phyloP scores from a whole-genome alignment of 2,888 invertebrate species.

The Sinopyrophorus schimmeli region DNA sequence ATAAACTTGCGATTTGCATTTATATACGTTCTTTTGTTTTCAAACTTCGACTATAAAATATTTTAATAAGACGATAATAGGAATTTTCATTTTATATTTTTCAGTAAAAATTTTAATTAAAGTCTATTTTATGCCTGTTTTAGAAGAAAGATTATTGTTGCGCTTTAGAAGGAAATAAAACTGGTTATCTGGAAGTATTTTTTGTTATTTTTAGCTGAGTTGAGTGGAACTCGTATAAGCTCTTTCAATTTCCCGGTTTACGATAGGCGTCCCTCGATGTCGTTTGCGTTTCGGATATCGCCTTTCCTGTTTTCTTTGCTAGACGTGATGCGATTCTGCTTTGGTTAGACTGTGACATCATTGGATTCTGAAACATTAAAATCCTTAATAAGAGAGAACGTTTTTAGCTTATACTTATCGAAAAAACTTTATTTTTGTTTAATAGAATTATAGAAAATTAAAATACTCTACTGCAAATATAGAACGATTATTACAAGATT shows the following conservation, averaged over 20 bases:
- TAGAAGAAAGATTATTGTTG: conserved; percentile 32
- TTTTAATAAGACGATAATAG: conserved; percentile 40
- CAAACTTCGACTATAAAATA: conserved; percentile 41
- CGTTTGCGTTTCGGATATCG: conserved; percentile 45
- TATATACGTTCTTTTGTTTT: conserved; percentile 47
- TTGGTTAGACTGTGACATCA: conserved; percentile 40
- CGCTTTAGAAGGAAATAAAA: conserved; percentile 34
- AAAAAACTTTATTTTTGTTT: background rate
- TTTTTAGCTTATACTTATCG: background rate
- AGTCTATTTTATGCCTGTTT: conserved; percentile 33
- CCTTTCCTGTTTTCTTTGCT: conserved; percentile 45
- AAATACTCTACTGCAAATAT: background rate
- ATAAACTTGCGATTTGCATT: conserved; percentile 52
- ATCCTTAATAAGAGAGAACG: conserved; percentile 8
- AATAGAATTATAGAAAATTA: background rate
- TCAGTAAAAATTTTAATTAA: conserved; percentile 38
- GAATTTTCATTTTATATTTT: conserved; percentile 30
- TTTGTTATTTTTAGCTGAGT: conserved; percentile 43
- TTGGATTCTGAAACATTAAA: conserved; percentile 10
- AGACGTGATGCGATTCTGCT: conserved; percentile 39
- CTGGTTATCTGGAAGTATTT: conserved; percentile 32
- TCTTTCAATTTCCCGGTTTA: conserved; percentile 48
- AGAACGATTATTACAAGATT: background rate
- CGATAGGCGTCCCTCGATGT: conserved; percentile 43
- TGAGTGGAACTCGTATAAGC: conserved; percentile 42